phyloP scores from a whole-genome alignment of 2,888 invertebrate species.

The Synergus umbraculus region DNA sequence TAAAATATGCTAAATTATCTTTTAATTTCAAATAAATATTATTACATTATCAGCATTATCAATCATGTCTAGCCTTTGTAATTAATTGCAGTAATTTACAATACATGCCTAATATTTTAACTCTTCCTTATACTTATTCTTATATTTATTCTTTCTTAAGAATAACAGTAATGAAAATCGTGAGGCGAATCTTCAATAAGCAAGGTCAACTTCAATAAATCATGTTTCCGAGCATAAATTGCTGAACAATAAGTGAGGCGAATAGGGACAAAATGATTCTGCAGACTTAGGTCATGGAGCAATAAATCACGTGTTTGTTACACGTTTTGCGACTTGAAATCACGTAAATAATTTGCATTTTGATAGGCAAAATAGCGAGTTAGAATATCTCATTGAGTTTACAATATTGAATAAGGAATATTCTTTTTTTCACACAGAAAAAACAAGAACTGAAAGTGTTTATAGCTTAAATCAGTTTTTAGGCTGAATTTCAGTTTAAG shows the following conservation, averaged over 20 bases:
- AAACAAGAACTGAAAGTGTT: no score
- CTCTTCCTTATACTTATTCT: not conserved
- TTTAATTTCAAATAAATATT: no score
- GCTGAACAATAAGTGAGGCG: constrained; percentile 2
- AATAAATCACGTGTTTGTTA: constrained; percentile 2
- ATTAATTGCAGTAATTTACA: not conserved
- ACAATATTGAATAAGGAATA: not conserved
- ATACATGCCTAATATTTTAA: not conserved
- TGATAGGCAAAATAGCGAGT: not conserved
- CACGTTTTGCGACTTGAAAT: not conserved
- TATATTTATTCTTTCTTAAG: not conserved
- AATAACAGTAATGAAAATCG: constrained; percentile 1
- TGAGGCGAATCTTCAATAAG: constrained; percentile 3
- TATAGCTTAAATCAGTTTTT: no score
- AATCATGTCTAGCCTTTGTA: no score
- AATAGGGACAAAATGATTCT: constrained; percentile 7
- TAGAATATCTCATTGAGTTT: not conserved
- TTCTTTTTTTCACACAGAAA: no score
- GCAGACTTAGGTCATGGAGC: not conserved
- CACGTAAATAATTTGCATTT: not conserved
- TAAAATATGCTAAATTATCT: no score
- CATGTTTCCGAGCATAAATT: constrained; percentile 2
- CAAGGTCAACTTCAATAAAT: constrained; percentile 4
- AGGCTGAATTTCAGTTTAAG: no score
- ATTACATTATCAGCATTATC: no score